Evolutionary conservation across 2,113 vertebrate genomes (phyloP).

Genomic region (Muntiacus reevesi): DNA sequence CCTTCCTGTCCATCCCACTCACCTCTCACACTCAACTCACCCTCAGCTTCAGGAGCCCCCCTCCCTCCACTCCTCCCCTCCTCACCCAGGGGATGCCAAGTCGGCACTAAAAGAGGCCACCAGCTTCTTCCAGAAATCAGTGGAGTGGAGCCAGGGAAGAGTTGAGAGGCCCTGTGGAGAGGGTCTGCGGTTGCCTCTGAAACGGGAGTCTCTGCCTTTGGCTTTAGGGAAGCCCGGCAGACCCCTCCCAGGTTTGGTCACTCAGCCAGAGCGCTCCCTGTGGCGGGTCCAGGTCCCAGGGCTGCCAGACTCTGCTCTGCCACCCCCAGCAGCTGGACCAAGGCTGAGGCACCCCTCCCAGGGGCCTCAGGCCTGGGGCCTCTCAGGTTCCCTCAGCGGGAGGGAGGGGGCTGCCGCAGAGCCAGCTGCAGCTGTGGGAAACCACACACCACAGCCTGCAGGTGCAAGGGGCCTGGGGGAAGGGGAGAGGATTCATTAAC

Average conservation of each 20-base stretch:
- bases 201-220: neutral
- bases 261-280: neutral
- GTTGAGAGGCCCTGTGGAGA: neutral
- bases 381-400: constrained; percentile 60
- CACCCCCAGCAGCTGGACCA: constrained; percentile 12
- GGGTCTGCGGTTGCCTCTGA: neutral
- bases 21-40: neutral
- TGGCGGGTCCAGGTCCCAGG: neutral
- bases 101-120: neutral
- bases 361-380: constrained; percentile 49
- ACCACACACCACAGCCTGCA: constrained; percentile 85
- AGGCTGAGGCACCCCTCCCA: constrained; percentile 28
- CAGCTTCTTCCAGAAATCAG: neutral
- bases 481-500: constrained; percentile 83
- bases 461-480: constrained; percentile 82
- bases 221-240: neutral
- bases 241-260: neutral
- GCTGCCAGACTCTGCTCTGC: neutral
- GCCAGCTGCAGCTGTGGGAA: constrained; percentile 85
- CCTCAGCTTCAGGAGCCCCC: neutral
- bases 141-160: neutral
- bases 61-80: neutral
- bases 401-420: constrained; percentile 70
- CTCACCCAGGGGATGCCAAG: neutral
- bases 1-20: constrained; percentile 22